Evolutionary conservation across 1,140 invertebrate genomes (phyloP).

Genomic region (Hesperophylax magnus): DNA sequence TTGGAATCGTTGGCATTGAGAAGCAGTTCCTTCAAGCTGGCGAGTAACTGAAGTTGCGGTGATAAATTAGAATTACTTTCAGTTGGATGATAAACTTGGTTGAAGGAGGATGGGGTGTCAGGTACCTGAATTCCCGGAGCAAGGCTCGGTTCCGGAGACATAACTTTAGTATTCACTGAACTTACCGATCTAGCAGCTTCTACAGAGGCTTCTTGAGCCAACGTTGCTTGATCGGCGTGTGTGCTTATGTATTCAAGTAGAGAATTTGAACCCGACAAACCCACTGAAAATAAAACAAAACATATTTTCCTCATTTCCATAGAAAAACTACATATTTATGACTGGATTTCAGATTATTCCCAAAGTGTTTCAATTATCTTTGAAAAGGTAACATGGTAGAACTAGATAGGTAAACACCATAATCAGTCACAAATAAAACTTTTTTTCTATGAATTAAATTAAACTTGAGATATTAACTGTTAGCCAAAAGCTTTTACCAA

Average conservation of each 20-base stretch:
- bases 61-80: constrained; percentile 15
- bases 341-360: too few relatives aligned
- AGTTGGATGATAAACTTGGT: constrained; percentile 6
- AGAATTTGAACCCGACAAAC: constrained; percentile 48
- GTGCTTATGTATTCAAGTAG: constrained; percentile 55
- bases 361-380: too few relatives aligned
- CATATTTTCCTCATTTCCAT: neutral
- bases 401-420: too few relatives aligned
- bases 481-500: too few relatives aligned
- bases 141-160: constrained; percentile 13
- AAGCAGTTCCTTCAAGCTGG: constrained; percentile 47
- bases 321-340: too few relatives aligned
- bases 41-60: constrained; percentile 42
- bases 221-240: constrained; percentile 53
- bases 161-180: constrained; percentile 35
- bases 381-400: too few relatives aligned
- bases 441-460: too few relatives aligned
- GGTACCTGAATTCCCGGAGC: constrained; percentile 31
- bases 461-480: too few relatives aligned
- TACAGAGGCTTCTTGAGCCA: constrained; percentile 54
- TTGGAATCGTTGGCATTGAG: constrained; percentile 43
- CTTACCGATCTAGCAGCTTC: constrained; percentile 55
- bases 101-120: constrained; percentile 49
- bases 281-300: constrained; percentile 49
- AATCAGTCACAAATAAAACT: too few relatives aligned